Conservation (phyloP, 2,113 vertebrate species). For the Lepisosteus oculatus region DNA sequence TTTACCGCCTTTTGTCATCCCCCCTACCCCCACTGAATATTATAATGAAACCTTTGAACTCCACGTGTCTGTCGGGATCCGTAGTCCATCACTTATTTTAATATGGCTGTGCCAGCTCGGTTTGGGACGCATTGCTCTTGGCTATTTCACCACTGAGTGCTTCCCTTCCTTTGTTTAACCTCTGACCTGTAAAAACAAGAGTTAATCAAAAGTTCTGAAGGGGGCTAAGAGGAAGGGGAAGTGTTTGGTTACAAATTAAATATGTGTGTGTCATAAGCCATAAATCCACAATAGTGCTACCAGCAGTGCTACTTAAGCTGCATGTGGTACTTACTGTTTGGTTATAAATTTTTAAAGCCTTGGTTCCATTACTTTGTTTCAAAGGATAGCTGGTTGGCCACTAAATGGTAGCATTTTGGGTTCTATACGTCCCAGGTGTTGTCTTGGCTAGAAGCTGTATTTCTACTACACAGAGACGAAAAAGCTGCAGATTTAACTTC, state of each 20-base stretch:
- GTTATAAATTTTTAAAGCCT: constrained; percentile 74
- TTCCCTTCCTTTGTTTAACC: constrained; percentile 98
- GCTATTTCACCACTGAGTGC: constrained; percentile 67
- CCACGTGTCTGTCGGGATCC: constrained; percentile 42
- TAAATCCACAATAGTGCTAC: constrained; percentile 80
- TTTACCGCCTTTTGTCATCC: constrained; percentile 42
- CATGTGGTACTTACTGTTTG: constrained; percentile 64
- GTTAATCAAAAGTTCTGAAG: constrained; percentile 83
- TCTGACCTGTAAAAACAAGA: constrained; percentile 86
- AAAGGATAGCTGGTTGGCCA: constrained; percentile 41
- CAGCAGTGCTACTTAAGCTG: constrained; percentile 64
- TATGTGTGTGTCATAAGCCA: constrained; percentile 88
- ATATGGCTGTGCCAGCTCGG: constrained; percentile 38
- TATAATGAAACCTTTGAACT: constrained; percentile 68
- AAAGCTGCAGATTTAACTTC: too few relatives aligned
- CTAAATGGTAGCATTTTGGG: constrained; percentile 9
- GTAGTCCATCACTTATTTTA: constrained; percentile 46
- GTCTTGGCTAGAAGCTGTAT: not conserved
- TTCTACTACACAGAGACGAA: not conserved
- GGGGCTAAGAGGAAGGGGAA: constrained; percentile 85
- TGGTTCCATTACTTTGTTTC: constrained; percentile 51
- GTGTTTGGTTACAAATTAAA: constrained; percentile 99
- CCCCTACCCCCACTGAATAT: constrained; percentile 41
- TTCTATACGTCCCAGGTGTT: constrained; percentile 50
- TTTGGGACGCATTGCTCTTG: constrained; percentile 59